Conservation (phyloP, 2,888 invertebrate genomes). For the Calliphora vomitoria region DNA sequence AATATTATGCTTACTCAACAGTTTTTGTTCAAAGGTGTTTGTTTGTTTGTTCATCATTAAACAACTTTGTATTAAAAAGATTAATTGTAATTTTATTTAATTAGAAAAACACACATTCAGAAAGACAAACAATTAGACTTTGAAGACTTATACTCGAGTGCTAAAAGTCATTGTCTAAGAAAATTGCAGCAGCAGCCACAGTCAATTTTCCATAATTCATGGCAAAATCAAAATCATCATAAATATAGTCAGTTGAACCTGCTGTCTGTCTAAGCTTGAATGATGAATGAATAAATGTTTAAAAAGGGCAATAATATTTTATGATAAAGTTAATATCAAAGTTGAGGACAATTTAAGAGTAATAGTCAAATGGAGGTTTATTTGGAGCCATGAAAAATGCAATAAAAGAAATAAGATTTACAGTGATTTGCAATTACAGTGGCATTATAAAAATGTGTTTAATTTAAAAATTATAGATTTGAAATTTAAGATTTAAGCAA, state of each 20-base stretch:
- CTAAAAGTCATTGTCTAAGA: constrained; percentile 25
- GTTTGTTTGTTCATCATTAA: neutral
- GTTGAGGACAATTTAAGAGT: neutral
- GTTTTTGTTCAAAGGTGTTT: neutral
- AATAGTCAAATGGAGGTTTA: neutral
- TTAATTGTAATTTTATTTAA: constrained; percentile 19
- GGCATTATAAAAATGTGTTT: no score
- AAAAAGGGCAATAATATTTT: constrained; percentile 15
- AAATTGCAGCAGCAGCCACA: neutral
- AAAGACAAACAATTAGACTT: neutral
- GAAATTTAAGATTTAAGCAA: no score
- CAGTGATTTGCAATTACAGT: no score
- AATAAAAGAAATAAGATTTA: neutral
- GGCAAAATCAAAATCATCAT: constrained; percentile 22
- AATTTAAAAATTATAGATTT: no score
- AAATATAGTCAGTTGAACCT: constrained; percentile 6
- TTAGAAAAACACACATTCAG: neutral
- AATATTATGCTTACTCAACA: constrained; percentile 16
- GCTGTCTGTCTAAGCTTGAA: neutral
- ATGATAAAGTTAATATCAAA: constrained; percentile 37
- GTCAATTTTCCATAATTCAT: constrained; percentile 14
- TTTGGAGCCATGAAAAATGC: neutral
- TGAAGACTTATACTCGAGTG: neutral
- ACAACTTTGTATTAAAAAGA: constrained; percentile 16
- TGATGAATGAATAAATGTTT: constrained; percentile 19